These are phyloP conservation scores for Aleiodes alternator DNA, from an alignment of 2,888 invertebrate genomes.

Conservation along the genomic window DNA sequence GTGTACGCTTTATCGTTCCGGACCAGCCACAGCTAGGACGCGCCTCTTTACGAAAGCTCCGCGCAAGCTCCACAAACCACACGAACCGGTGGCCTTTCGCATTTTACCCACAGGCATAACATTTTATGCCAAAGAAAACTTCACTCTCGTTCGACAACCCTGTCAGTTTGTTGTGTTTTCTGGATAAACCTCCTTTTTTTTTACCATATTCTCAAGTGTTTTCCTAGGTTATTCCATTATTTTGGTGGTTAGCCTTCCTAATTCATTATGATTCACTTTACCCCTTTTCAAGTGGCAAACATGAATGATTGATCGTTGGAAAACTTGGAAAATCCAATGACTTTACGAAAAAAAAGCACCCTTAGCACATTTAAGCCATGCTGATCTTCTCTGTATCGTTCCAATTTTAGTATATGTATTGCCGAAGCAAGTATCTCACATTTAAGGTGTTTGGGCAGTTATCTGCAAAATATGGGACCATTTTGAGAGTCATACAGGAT, in stretches of 20 bases:
- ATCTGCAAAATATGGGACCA: no score
- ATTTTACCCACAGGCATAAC: conserved; percentile 22
- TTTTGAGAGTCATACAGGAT: no score
- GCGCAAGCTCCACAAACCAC: conserved; percentile 63
- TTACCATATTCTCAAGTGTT: background rate
- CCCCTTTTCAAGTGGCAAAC: no score
- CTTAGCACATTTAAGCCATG: background rate
- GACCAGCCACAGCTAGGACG: conserved; percentile 56
- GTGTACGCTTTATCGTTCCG: conserved; percentile 48
- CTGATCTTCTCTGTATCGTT: no score
- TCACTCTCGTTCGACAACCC: conserved; percentile 8
- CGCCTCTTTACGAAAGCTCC: conserved; percentile 58
- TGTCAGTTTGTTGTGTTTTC: conserved; percentile 29
- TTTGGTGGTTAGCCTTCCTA: background rate
- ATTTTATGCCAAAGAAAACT: background rate
- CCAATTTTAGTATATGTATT: no score
- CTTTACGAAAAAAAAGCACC: background rate
- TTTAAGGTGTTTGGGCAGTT: no score
- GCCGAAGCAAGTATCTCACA: no score
- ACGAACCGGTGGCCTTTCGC: conserved; percentile 34
- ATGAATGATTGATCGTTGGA: no score
- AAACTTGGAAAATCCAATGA: background rate
- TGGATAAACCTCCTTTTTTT: conserved; percentile 48
- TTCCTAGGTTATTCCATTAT: background rate
- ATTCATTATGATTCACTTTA: background rate